Evolutionary conservation across 2,113 vertebrate genomes (phyloP).

Genomic region (Grammomys surdaster): DNA sequence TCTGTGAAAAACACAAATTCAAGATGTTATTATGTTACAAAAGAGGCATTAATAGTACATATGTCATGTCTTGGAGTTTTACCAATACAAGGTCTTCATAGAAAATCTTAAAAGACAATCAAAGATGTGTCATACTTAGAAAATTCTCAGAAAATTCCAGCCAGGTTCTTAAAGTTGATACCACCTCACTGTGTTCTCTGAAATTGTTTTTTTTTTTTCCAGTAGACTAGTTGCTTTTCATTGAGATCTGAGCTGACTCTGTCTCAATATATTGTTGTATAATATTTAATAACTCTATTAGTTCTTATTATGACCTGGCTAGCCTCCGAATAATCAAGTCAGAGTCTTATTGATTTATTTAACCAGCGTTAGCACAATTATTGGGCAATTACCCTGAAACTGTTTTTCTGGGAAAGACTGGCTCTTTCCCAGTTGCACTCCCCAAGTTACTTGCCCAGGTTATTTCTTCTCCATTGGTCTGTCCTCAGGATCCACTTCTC

Average conservation of each 20-base stretch:
- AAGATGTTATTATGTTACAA: not conserved
- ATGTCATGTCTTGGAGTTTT: not conserved
- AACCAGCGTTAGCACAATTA: no score
- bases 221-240: not conserved
- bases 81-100: not conserved
- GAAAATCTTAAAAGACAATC: not conserved
- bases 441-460: no score
- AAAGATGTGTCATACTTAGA: not conserved
- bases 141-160: slow-evolving; percentile 23
- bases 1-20: slow-evolving; percentile 8
- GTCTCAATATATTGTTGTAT: not conserved
- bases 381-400: no score
- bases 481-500: no score
- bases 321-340: no score
- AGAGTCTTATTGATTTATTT: no score
- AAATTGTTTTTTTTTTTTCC: not conserved
- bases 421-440: no score
- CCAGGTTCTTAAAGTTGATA: not conserved
- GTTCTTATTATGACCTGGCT: no score
- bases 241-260: slow-evolving; percentile 18
- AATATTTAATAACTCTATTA: no score
- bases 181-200: not conserved
- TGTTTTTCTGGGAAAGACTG: no score
- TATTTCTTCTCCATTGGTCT: no score
- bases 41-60: slow-evolving; percentile 2